Conservation (phyloP, 2,888 invertebrate species). For the Clostera curtula region DNA sequence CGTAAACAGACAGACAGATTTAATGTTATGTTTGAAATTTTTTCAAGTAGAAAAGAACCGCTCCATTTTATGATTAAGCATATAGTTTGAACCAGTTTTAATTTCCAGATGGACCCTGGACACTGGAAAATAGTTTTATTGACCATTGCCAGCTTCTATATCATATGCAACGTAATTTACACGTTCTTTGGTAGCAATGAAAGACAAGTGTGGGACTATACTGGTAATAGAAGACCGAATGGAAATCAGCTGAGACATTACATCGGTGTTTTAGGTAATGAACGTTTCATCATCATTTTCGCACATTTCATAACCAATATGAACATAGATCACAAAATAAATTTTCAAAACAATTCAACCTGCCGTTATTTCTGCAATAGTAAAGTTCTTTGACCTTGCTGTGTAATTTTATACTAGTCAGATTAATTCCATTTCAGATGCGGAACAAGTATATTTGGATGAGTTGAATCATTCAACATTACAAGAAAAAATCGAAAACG, state of each 20-base stretch:
- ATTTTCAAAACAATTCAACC: no score
- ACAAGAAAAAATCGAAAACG: constrained; percentile 21
- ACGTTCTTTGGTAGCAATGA: constrained; percentile 78
- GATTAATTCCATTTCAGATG: constrained; percentile 30
- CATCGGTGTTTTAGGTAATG: constrained; percentile 27
- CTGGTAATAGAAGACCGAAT: constrained; percentile 21
- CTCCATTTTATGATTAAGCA: neutral
- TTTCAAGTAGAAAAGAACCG: no score
- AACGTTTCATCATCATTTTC: no score
- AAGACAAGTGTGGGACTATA: constrained; percentile 82
- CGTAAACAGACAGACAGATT: no score
- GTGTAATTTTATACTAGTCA: neutral
- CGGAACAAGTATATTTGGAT: constrained; percentile 39
- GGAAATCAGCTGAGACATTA: constrained; percentile 27
- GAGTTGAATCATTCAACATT: constrained; percentile 24
- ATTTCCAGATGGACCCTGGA: constrained; percentile 63
- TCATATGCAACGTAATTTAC: constrained; percentile 78
- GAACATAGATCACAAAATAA: no score
- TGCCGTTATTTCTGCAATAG: no score
- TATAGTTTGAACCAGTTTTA: neutral
- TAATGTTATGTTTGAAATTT: no score
- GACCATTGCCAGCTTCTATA: constrained; percentile 77
- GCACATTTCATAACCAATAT: no score
- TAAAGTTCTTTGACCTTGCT: no score
- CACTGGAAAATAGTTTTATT: constrained; percentile 83